phyloP scores from a whole-genome alignment of 2,113 vertebrate species.

The Crotalus helleri region DNA sequence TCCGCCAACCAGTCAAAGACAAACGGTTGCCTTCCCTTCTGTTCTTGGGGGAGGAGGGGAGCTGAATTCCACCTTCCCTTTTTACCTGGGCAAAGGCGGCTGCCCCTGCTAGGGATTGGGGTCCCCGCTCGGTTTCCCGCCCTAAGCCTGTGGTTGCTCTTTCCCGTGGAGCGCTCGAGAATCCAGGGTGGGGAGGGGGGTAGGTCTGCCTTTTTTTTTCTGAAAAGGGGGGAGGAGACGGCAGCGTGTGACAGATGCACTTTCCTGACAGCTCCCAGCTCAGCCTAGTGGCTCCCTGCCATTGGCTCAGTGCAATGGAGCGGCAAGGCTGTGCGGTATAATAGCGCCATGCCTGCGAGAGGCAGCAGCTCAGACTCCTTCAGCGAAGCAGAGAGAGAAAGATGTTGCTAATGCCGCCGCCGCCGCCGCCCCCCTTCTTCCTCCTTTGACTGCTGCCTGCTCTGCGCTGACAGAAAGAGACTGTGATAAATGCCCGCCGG shows the following conservation, averaged over 20 bases:
- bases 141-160: no score
- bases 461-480: constrained; percentile 8
- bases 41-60: neutral
- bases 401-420: constrained; percentile 28
- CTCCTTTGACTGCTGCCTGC: constrained; percentile 6
- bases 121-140: neutral
- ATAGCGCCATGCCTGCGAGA: constrained; percentile 68
- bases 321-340: constrained; percentile 75
- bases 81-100: neutral
- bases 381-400: constrained; percentile 34
- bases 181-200: neutral
- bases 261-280: constrained; percentile 71
- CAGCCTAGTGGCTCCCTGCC: constrained; percentile 76
- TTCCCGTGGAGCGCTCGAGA: neutral
- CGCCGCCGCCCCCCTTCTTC: constrained; percentile 5
- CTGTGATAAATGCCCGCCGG: neutral
- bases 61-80: neutral
- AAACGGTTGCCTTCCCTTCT: neutral
- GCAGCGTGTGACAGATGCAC: constrained; percentile 76
- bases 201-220: no score
- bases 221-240: constrained; percentile 54
- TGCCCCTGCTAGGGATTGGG: neutral
- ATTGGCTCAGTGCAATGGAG: constrained; percentile 79
- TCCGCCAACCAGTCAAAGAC: neutral
- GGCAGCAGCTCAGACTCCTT: constrained; percentile 57